Evolutionary conservation across 2,888 invertebrate genomes (phyloP).

Genomic region (Metacarcinus magister): DNA sequence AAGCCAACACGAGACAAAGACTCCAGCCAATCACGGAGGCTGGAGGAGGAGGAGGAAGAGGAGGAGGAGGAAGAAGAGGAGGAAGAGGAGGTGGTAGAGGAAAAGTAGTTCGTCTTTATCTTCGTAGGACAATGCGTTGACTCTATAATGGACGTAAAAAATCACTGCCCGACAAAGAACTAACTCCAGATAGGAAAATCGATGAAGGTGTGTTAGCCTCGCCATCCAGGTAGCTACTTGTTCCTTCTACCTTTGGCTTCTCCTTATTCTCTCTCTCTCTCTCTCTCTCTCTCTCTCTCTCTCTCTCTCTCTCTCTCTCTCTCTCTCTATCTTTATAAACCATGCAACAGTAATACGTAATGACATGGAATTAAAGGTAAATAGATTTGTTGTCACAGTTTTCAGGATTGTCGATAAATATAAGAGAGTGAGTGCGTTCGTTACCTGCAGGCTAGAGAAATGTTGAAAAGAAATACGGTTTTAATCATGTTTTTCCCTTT

Average conservation of each 20-base stretch:
- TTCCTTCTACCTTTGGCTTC: neutral
- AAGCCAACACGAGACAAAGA: neutral
- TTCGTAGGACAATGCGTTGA: neutral
- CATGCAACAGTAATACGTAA: too few relatives aligned
- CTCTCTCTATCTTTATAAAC: too few relatives aligned
- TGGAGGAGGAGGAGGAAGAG: slow-evolving; percentile 23
- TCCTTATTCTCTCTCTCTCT: neutral
- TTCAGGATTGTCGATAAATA: too few relatives aligned
- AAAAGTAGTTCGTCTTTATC: slow-evolving; percentile 11
- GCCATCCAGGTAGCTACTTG: neutral
- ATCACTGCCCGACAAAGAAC: neutral
- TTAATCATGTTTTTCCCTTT: too few relatives aligned
- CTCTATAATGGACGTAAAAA: neutral
- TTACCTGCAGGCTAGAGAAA: too few relatives aligned
- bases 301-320: neutral
- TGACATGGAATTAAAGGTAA: too few relatives aligned
- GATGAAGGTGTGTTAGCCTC: neutral
- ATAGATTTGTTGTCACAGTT: too few relatives aligned
- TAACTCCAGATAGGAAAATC: neutral
- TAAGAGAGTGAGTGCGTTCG: too few relatives aligned
- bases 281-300: neutral
- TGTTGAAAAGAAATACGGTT: too few relatives aligned
- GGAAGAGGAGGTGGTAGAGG: slow-evolving; percentile 1
- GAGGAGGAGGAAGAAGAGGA: slow-evolving; percentile 11
- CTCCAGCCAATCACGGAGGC: neutral